Conservation (phyloP, 2,888 invertebrate genomes). For the Eupithecia tripunctaria region DNA sequence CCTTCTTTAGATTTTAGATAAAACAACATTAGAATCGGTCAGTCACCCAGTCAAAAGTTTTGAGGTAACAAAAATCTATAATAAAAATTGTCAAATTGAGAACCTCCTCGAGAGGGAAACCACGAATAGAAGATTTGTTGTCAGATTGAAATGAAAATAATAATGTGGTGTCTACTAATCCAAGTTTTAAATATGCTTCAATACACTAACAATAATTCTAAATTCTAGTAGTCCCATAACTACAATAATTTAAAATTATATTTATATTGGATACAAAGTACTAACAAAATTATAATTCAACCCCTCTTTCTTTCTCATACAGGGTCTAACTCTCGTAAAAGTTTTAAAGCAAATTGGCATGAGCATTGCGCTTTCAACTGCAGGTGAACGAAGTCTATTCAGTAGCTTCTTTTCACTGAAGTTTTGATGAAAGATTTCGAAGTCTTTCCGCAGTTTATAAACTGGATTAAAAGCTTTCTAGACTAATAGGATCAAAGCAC, state of each 20-base stretch:
- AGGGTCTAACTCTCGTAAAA: slow-evolving; percentile 35
- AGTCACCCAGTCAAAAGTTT: no score
- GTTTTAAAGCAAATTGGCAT: slow-evolving; percentile 47
- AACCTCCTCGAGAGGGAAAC: no score
- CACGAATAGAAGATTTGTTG: background rate
- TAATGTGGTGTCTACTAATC: background rate
- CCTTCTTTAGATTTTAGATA: no score
- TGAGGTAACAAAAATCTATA: background rate
- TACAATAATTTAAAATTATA: no score
- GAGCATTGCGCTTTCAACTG: slow-evolving; percentile 18
- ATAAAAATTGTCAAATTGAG: background rate
- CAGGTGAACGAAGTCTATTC: slow-evolving; percentile 19
- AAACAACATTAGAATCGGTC: no score
- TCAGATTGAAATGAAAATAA: background rate
- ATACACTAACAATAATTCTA: background rate
- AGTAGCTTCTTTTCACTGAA: slow-evolving; percentile 10
- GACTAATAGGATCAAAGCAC: background rate
- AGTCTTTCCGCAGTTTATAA: background rate
- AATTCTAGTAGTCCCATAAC: background rate
- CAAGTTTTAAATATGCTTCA: background rate
- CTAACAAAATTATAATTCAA: background rate
- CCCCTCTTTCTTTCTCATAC: background rate
- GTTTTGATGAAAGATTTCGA: slow-evolving; percentile 12
- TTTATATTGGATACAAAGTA: no score
- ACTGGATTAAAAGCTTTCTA: slow-evolving; percentile 1